These are phyloP conservation scores for Cybosia mesomella DNA, from an alignment of 2,888 invertebrate genomes.

Conservation along the genomic window DNA sequence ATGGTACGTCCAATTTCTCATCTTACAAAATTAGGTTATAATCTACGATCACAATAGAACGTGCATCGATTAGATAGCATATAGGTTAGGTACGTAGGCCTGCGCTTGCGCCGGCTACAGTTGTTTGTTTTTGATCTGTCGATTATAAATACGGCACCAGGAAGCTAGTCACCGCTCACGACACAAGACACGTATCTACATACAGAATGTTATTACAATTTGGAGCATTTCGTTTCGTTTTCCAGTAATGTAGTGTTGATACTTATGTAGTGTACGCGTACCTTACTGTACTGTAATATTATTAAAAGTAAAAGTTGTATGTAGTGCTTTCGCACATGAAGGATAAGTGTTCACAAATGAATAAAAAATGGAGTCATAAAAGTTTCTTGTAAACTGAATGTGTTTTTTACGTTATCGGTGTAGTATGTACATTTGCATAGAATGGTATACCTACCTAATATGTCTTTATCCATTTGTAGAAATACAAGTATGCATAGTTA, in stretches of 20 bases:
- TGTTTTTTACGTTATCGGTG: slow-evolving; percentile 26
- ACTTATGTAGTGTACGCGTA: background rate
- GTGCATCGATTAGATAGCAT: slow-evolving; percentile 39
- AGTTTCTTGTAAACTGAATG: slow-evolving; percentile 18
- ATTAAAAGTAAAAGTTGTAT: slow-evolving; percentile 4
- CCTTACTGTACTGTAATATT: background rate
- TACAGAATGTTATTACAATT: slow-evolving; percentile 56
- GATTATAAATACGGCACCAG: slow-evolving; percentile 81
- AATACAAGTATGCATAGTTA: slow-evolving; percentile 3
- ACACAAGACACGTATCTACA: slow-evolving; percentile 64
- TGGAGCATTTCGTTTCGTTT: slow-evolving; percentile 42
- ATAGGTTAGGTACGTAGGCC: slow-evolving; percentile 40
- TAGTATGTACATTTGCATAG: background rate
- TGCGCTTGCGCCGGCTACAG: slow-evolving; percentile 64
- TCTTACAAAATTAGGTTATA: slow-evolving; percentile 48
- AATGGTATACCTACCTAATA: background rate
- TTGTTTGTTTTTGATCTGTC: slow-evolving; percentile 84
- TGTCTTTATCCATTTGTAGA: slow-evolving; percentile 1
- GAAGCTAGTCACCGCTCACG: slow-evolving; percentile 34
- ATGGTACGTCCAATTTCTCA: slow-evolving; percentile 71
- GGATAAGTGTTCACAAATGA: background rate
- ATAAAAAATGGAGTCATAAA: slow-evolving; percentile 30
- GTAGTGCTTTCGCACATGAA: background rate
- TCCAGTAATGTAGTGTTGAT: slow-evolving; percentile 4
- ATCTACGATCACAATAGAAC: slow-evolving; percentile 49